phyloP scores from a whole-genome alignment of 2,888 invertebrate species.

The Cryptophagus acutangulus region DNA sequence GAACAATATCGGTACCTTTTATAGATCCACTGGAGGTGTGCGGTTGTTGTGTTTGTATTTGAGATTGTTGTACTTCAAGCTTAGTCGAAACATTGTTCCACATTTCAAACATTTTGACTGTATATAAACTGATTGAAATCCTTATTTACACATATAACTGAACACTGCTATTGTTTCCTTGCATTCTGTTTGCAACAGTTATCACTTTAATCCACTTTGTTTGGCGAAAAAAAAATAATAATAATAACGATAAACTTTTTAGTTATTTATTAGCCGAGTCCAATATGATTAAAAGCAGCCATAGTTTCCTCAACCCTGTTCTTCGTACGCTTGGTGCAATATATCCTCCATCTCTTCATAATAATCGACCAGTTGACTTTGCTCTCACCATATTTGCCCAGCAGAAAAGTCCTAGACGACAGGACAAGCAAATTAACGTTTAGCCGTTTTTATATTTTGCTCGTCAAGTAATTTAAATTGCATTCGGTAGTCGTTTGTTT shows the following conservation, averaged over 20 bases:
- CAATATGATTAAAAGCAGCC: constrained; percentile 32
- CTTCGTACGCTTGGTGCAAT: constrained; percentile 48
- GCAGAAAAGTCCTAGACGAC: neutral
- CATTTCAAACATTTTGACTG: constrained; percentile 71
- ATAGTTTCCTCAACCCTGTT: constrained; percentile 40
- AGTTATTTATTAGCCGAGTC: constrained; percentile 33
- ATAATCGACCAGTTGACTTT: constrained; percentile 27
- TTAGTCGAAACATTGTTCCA: constrained; percentile 75
- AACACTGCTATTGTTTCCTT: constrained; percentile 2
- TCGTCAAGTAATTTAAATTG: neutral
- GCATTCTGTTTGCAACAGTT: constrained; percentile 2
- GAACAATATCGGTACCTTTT: no score
- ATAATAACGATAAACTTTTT: no score
- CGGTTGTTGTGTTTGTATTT: constrained; percentile 62
- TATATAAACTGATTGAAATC: constrained; percentile 11
- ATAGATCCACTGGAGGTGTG: constrained; percentile 78
- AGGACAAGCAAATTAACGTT: no score
- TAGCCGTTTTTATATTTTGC: neutral
- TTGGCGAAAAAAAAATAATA: constrained; percentile 1
- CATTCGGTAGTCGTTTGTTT: constrained; percentile 11
- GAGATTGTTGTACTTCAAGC: constrained; percentile 64
- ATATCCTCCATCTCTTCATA: constrained; percentile 49
- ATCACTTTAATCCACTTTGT: neutral
- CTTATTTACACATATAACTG: constrained; percentile 4
- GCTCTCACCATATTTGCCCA: constrained; percentile 24